phyloP scores from a whole-genome alignment of 2,113 vertebrate genomes.

The Hydropotes inermis region DNA sequence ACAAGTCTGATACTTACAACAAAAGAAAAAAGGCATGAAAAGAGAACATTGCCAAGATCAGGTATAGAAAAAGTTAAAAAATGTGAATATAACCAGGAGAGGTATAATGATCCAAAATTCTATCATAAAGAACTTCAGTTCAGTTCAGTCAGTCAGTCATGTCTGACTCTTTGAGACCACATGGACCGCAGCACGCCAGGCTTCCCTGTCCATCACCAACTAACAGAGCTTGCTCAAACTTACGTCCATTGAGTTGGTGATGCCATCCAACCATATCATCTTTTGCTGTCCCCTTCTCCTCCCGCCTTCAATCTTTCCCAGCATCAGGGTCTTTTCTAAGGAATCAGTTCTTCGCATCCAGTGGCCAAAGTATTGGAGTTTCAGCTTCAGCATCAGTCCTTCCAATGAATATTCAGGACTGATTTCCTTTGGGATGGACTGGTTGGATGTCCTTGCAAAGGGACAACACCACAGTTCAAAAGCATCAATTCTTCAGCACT shows the following conservation, averaged over 20 bases:
- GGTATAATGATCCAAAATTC: neutral
- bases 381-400: neutral
- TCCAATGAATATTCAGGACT: neutral
- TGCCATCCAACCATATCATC: neutral
- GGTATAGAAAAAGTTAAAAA: neutral
- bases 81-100: neutral
- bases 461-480: neutral
- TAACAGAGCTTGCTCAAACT: neutral
- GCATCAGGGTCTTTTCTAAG: neutral
- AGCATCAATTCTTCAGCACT: neutral
- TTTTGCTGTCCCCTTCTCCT: neutral
- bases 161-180: neutral
- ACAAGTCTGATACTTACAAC: neutral
- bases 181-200: neutral
- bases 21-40: neutral
- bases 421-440: neutral
- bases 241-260: neutral
- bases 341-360: fast-evolving
- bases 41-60: neutral
- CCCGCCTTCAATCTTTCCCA: neutral
- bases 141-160: neutral
- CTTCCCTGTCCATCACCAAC: neutral
- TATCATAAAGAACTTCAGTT: neutral
- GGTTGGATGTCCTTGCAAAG: neutral
- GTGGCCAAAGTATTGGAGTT: neutral